A percentile compares a stretch with the other conserved stretches of the same genome.
Conservation (phyloP, 2,113 vertebrate species). For the Brachypteracias leptosomus region DNA sequence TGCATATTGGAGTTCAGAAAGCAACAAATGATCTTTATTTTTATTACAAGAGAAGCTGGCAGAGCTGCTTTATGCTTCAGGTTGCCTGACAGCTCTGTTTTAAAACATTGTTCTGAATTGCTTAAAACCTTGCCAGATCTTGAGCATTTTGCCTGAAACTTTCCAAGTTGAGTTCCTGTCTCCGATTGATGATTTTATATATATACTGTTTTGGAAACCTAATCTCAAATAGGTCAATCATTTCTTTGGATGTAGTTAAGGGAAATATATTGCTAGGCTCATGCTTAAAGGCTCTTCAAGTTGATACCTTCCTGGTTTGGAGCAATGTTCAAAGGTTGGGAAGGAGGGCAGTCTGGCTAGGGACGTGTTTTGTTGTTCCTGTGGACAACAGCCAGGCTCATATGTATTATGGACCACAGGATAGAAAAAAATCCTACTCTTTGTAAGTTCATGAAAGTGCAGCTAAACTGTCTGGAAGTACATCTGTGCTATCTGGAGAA, state of each 20-base stretch:
- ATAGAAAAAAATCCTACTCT: background rate
- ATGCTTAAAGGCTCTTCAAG: background rate
- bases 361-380: background rate
- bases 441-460: background rate
- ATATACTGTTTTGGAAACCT: background rate
- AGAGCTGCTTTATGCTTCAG: background rate
- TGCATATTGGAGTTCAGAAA: slow-evolving; percentile 7
- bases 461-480: background rate
- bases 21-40: slow-evolving; percentile 47
- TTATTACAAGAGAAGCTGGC: background rate
- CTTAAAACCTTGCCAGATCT: background rate
- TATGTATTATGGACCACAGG: background rate
- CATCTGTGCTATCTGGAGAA: background rate
- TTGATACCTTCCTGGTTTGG: background rate
- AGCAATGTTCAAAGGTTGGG: background rate
- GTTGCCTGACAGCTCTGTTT: slow-evolving; percentile 2
- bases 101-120: background rate
- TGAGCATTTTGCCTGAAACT: background rate
- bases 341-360: background rate
- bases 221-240: background rate
- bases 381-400: background rate
- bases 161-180: background rate
- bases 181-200: background rate
- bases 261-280: background rate
- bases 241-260: background rate